A percentile compares a stretch with the other conserved stretches of the same genome.
Evolutionary conservation across 1,140 invertebrate species (phyloP).

Genomic region (Drosophila jambulina): DNA sequence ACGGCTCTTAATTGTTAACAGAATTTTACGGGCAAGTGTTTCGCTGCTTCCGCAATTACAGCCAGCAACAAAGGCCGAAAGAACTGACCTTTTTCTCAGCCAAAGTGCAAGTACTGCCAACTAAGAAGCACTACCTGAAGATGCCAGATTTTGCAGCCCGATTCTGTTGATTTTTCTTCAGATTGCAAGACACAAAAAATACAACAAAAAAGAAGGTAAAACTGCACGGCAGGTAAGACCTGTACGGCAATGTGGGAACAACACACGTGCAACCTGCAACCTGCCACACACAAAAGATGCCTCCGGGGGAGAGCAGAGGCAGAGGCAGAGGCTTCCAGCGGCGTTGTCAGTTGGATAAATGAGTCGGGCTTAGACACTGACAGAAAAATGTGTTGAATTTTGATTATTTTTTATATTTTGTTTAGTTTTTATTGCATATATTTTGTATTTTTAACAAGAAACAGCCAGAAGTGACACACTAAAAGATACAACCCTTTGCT

Average conservation of each 20-base stretch:
- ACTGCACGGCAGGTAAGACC: conserved; percentile 9
- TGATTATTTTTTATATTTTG: background rate
- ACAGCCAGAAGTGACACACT: background rate
- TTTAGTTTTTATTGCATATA: background rate
- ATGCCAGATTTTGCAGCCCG: conserved; percentile 1
- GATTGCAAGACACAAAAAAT: conserved; percentile 1
- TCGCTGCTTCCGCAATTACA: conserved; percentile 45
- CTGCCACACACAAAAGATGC: conserved; percentile 23
- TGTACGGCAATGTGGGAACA: conserved; percentile 32
- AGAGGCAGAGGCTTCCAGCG: background rate
- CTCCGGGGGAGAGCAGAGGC: background rate
- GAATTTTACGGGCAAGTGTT: conserved; percentile 22
- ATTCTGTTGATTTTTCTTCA: background rate
- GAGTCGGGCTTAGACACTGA: conserved; percentile 2
- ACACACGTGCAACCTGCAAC: conserved; percentile 36
- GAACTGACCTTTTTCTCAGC: conserved; percentile 47
- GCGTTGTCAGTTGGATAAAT: conserved; percentile 21
- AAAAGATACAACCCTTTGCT: background rate
- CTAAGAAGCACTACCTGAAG: conserved; percentile 5
- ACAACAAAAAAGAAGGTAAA: conserved; percentile 1
- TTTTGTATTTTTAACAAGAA: background rate
- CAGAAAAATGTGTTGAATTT: background rate
- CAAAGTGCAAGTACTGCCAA: conserved; percentile 4
- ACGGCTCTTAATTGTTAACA: conserved; percentile 39
- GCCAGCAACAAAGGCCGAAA: conserved; percentile 12